These are phyloP conservation scores for Colaptes auratus DNA, from an alignment of 2,113 vertebrate species.

Conservation along the genomic window DNA sequence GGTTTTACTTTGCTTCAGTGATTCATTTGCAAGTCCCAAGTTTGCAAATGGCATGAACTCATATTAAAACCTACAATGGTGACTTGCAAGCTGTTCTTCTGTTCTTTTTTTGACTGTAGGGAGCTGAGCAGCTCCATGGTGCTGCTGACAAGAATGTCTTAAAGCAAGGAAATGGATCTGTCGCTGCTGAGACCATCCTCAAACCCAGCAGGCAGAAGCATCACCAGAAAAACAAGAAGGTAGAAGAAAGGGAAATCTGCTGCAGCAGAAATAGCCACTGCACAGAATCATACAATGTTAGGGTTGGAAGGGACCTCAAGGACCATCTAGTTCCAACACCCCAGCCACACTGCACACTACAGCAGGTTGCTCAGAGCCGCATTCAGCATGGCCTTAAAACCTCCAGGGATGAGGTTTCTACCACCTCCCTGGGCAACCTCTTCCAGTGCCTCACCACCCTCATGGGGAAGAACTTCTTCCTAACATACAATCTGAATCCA, in stretches of 20 bases:
- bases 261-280: neutral
- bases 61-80: neutral
- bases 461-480: too few species aligned
- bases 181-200: neutral
- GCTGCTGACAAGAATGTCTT: neutral
- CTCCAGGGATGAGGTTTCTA: too few species aligned
- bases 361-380: too few species aligned
- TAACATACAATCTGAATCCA: too few species aligned
- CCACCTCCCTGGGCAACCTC: too few species aligned
- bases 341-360: too few species aligned
- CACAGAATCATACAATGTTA: too few species aligned
- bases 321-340: too few species aligned
- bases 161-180: neutral
- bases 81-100: neutral
- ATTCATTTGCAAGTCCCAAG: neutral
- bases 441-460: too few species aligned
- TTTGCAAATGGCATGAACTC: neutral
- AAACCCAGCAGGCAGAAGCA: neutral
- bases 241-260: neutral
- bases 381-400: too few species aligned
- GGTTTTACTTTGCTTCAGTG: neutral
- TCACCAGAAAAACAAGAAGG: neutral
- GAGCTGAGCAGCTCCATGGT: neutral
- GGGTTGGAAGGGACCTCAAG: too few species aligned
- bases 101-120: neutral